Base-by-base conservation (phyloP, 2,113 vertebrate species). In the Dinomys branickii region DNA sequence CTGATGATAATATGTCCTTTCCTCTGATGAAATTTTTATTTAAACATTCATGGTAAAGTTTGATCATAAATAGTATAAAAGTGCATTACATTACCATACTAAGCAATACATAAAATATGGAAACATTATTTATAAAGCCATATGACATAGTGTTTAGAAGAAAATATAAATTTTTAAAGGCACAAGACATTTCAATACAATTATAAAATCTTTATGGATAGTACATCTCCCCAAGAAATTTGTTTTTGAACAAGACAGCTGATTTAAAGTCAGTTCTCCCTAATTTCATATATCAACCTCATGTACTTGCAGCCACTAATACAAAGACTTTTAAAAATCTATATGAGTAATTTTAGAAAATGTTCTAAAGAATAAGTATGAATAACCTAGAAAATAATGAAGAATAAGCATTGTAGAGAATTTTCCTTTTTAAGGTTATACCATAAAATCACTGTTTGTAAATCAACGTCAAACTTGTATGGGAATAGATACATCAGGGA, bases 351-450 rank as follows among this genome's bases (percentile, higher is more conserved):
- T 87, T 19, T 56, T 89, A 83, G 54, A 52, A 67, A 65, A 89
- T 77, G 50, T 77, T 67, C 71, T 71, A 52, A 47, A 81, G n/a
- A 91, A 26, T 52, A 89, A 91, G 17, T 80, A 41, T 33, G 91
- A 95, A 90, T 84, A 92, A 38, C 5, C 47, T 94, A 87, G 75
- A 93, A 95, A 87, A 17, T n/a, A 8, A 67, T 59, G 38, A 94
- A 86, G n/a, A 85, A 47, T 67, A 94, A 61, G 3, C 2, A 9
- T 71, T 26, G 52, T 78, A 35, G 35, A 94, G 50, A 90, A 54
- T 92, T 85, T 83, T 4, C 33, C 56, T 89, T 92, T 82, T 59
- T 41, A 84, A 78, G 58, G 84, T 80, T 50, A 41, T 63, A 52
- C 17, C 47, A 83, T 59, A 20, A 89, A 88, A 16, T 92, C 38